These are phyloP conservation scores for Lophotis ruficrista DNA, from an alignment of 2,113 vertebrate genomes.

Conservation along the genomic window DNA sequence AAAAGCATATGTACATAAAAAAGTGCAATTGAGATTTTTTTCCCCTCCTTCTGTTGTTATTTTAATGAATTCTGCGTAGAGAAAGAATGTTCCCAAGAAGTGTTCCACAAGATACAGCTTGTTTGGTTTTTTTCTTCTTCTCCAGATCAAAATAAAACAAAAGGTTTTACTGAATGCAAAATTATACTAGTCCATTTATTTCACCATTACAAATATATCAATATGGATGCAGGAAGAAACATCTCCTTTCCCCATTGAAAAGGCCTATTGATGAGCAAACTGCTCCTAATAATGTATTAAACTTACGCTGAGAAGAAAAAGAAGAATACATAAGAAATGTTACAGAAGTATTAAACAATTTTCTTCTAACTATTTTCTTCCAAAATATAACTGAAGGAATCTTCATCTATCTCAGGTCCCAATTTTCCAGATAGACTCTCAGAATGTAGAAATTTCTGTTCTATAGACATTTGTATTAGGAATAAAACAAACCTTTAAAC, in stretches of 20 bases:
- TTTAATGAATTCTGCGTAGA: not conserved
- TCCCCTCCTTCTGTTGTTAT: not conserved
- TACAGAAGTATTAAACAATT: not conserved
- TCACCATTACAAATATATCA: not conserved
- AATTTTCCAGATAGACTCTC: conserved; percentile 49
- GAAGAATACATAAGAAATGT: not conserved
- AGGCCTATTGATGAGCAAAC: not conserved
- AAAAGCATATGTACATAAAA: not conserved
- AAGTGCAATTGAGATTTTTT: not conserved
- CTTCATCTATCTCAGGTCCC: not conserved
- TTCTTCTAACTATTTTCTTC: not conserved
- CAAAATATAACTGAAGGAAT: not conserved
- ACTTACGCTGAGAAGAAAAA: not conserved
- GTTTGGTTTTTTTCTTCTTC: not conserved
- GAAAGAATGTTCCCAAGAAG: not conserved
- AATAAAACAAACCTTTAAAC: conserved; percentile 67
- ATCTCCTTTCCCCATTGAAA: not conserved
- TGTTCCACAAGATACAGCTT: not conserved
- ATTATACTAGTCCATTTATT: not conserved
- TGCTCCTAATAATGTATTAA: not conserved
- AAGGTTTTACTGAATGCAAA: not conserved
- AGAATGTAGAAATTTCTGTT: conserved; percentile 71
- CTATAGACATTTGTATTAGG: conserved; percentile 71
- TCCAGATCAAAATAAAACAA: not conserved
- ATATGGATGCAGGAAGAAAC: not conserved